Evolutionary conservation across 2,113 vertebrate species (phyloP), one percentile per base, ranked within the genome.

Genomic region (Strigops habroptila): DNA sequence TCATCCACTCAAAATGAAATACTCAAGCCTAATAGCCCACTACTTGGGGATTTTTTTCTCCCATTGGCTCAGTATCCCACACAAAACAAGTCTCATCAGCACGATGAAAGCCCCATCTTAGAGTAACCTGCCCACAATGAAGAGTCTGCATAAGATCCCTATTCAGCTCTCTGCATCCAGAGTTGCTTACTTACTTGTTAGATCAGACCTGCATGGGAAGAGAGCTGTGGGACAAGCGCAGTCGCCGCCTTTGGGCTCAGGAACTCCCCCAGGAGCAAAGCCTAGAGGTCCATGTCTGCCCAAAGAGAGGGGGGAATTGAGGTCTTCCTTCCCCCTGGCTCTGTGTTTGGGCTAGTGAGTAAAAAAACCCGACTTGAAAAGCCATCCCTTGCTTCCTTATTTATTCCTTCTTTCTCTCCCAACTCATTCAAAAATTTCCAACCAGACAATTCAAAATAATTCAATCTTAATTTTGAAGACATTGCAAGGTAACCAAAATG

Each of bases 201-300:
- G 65, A 91, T 35, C 13, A 70, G 53, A 23, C 24, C 46, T 2
- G 1, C 3, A 5, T 27, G 41, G 33, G 24, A 30, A 39, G 6
- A 16, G 27, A 7, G 18, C 1, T 2, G 12, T 53, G 23, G 25
- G n/a, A 86, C 19, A 64, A 67, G 64, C 41, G 44, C 44, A 31
- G 27, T 62, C 44, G 17, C 44, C 69, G 37, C 4, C 44, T 39
- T 55, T 5, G 8, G 75, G 43, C 35, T 65, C 86, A 70, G 59
- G 44, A 9, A 1, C 6, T 76, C 13, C 44, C 14, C 6, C 44
- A 74, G 52, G 43, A 79, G 48, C 30, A 84, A 59, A 93, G 13
- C 35, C 23, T 60, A 39, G 52, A 73, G 33, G 3, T 65, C 31
- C 7, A 3, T 3, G 1, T 14, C 0, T 10, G n/a, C 6, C 13